Base-by-base conservation (phyloP, 2,888 invertebrate species). In the Mesochorus sp. region DNA sequence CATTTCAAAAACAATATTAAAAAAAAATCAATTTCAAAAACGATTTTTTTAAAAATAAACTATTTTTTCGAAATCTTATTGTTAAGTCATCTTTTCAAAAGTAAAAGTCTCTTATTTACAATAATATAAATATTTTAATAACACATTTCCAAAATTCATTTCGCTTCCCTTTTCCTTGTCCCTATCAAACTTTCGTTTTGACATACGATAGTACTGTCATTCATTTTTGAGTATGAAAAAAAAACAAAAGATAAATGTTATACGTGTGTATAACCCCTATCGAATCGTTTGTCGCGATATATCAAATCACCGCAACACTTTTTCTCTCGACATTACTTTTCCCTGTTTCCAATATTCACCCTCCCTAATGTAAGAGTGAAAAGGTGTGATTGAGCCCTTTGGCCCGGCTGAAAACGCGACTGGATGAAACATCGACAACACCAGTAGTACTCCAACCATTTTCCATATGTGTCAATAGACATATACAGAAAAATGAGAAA, bases 91-190 rank as follows among this genome's bases (percentile, higher is more conserved):
- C n/a, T n/a, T n/a, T n/a, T n/a, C n/a, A n/a, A n/a, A n/a, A n/a
- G n/a, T n/a, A n/a, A n/a, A n/a, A 8, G 34, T 6, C 34, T n/a
- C 6, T 8, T 34, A 34, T 10, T 34, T 34, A 34, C n/a, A 10
- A 2, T 34, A 8, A 34, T 10, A 34, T 34, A 5, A 6, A 34
- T 34, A 34, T 2, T 2, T 2, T n/a, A n/a, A 1, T 4, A 34
- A 34, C 1, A 34, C n/a, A 8, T 34, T 70, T 76, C 61, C 66
- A 76, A 71, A 74, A 70, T 74, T 80, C 74, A 53, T 71, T 74
- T 34, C 67, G 57, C 37, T 28, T 51, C 39, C 70, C n/a, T 10
- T 42, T 37, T 34, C 21, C 37, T 47, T 21, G 17, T 31, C 47
- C 26, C 5, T n/a, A 8, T 5, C 17, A 8, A 57, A 34, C 24